Evolutionary conservation across 2,113 vertebrate species (phyloP), one percentile per base, ranked within the genome.

Genomic region (Grammomys dolichurus): DNA sequence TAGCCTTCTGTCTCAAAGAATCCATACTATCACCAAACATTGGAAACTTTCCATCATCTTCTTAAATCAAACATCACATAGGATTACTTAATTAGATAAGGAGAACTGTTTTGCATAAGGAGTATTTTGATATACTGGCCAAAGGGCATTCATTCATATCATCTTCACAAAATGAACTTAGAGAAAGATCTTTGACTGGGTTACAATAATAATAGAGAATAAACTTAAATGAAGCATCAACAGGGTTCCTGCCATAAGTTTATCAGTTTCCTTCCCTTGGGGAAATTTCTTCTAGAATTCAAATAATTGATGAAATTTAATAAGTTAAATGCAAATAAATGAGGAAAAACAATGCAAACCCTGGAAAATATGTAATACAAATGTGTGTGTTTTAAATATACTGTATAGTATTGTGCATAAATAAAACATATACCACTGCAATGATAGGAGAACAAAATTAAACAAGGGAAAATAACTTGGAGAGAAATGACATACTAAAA

Each of bases 261-360:
- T 85, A 75, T 94, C 40, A 90, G 40, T 88, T 85, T 92, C 12
- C 19, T 88, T 80, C 46, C 43, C 56, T 70, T 85, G 65, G 16
- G 28, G 56, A 93, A 91, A 28, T 94, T 93, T 89, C 36, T 65
- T 89, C 77, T 75, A 40, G 31, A 95, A 75, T 89, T 80, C 65
- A 85, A 96, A 96, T 95, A 70, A 91, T 89, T 56, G 85, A 56
- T 85, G 92, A 94, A 94, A 94, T 81, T 91, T 65, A 97, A 48
- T 94, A 40, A 88, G 76, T 95, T 92, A 60, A 95, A 96, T 95
- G 63, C 24, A 95, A 93, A 95, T 80, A 91, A 91, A 63, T 12
- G 40, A 84, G 20, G 70, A 78, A 19, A 96, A 90, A 92, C 10
- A 75, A 40, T 1, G 92, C 31, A 78, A 94, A 93, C 93, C 51